A percentile compares a stretch with the other conserved stretches of the same genome.
These are phyloP conservation scores for Gymnosoma rotundatum DNA, from an alignment of 2,888 invertebrate genomes.

Conservation along the genomic window DNA sequence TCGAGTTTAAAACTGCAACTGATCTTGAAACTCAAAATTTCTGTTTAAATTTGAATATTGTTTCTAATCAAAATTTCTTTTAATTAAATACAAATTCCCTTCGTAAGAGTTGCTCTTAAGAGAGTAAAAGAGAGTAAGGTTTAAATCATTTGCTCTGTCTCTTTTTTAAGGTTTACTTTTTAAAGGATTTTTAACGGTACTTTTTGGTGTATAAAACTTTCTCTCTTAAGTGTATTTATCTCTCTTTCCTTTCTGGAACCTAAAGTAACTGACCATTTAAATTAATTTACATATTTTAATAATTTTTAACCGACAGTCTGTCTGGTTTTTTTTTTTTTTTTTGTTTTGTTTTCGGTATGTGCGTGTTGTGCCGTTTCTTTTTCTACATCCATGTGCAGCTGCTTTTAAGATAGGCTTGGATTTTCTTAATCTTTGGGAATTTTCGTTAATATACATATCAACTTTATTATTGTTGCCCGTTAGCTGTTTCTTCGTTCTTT, in stretches of 20 bases:
- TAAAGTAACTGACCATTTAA: constrained; percentile 66
- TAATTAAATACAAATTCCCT: not conserved
- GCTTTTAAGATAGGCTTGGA: constrained; percentile 51
- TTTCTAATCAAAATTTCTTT: constrained; percentile 39
- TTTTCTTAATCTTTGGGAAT: constrained; percentile 45
- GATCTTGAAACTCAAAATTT: constrained; percentile 66
- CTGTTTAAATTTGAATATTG: constrained; percentile 49
- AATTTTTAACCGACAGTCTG: constrained; percentile 17
- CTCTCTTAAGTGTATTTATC: not conserved
- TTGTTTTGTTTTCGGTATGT: not conserved
- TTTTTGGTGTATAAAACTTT: not conserved
- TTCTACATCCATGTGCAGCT: constrained; percentile 21
- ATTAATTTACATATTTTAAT: constrained; percentile 63
- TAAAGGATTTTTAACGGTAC: constrained; percentile 34
- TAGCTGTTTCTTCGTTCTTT: not conserved
- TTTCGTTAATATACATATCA: constrained; percentile 7
- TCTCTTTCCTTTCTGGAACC: constrained; percentile 6
- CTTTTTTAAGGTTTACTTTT: too few relatives aligned
- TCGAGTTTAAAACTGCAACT: constrained; percentile 68
- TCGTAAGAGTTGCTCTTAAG: constrained; percentile 1
- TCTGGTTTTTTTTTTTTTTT: not conserved
- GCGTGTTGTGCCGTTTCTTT: not conserved
- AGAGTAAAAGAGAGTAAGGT: constrained; percentile 15
- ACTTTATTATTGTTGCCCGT: constrained; percentile 38
- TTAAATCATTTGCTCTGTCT: too few relatives aligned